A percentile compares a stretch with the other conserved stretches of the same genome.
Conservation (phyloP, 2,888 invertebrate species). For the Drosophila buzzatii region DNA sequence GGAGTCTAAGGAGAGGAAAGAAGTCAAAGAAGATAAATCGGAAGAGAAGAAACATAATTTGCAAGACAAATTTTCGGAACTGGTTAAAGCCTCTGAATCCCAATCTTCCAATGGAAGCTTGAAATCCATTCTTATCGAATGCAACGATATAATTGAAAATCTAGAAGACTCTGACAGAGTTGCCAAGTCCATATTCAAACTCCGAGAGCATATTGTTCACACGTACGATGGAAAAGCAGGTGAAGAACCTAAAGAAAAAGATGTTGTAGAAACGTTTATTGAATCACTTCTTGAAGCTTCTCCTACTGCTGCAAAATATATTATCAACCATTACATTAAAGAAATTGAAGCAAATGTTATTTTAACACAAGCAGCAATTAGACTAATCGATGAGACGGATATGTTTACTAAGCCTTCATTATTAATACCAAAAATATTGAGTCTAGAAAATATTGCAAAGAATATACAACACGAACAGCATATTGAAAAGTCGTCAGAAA, state of each 20-base stretch:
- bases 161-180: conserved; percentile 45
- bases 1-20: conserved; percentile 1
- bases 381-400: conserved; percentile 50
- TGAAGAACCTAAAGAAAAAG: conserved; percentile 35
- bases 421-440: conserved; percentile 54
- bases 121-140: conserved; percentile 26
- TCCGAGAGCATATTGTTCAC: conserved; percentile 81
- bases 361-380: conserved; percentile 47
- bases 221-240: conserved; percentile 73
- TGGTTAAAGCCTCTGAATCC: conserved; percentile 15
- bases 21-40: background rate
- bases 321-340: conserved; percentile 41
- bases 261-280: conserved; percentile 55
- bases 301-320: conserved; percentile 43
- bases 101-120: conserved; percentile 17
- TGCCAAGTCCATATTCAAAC: conserved; percentile 73
- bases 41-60: conserved; percentile 13
- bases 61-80: conserved; percentile 20
- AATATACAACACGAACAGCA: conserved; percentile 34
- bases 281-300: conserved; percentile 48
- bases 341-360: conserved; percentile 57
- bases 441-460: conserved; percentile 55
- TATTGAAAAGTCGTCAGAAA: conserved; percentile 72
- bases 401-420: conserved; percentile 53
- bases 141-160: conserved; percentile 48